Base-by-base conservation (phyloP, 2,797 vertebrate species). In the Lutjanus campechanus region DNA sequence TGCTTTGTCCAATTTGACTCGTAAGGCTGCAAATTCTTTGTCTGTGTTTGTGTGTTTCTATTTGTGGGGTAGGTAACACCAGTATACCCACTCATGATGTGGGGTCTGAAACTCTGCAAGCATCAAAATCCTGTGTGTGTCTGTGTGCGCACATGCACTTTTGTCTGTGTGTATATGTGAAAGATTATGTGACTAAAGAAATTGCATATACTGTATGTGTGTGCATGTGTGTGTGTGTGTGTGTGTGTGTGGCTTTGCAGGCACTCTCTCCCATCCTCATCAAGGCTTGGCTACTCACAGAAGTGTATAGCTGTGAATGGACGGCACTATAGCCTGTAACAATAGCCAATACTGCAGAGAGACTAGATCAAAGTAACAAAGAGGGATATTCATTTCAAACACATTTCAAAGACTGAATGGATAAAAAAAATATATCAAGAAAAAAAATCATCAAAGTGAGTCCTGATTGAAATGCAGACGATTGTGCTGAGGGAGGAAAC, bases 301-400 rank as follows among this genome's bases (percentile, higher is more conserved):
- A 43, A 47, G 63, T 62, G 51, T 64, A 41, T n/a, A 63, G 61
- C 58, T 84, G 71, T 64, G 77, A 86, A 81, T 61, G 44, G 47
- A 60, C 11, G 7, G 47, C 43, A 83, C 83, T 83, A 88, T 82
- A 79, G 72, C 74, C 56, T 55, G 44, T 43, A 76, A 91, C 76
- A 80, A 84, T 72, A 53, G 7, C 71, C 50, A 77, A 70, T 73
- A 74, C 76, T 83, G 69, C 50, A 66, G 63, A 82, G 76, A 54
- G 74, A 53, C 67, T 70, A 80, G 61, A 90, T 88, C 84, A 88
- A 83, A 85, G 86, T 74, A 62, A 72, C 55, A 79, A 60, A 76
- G 71, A 76, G 61, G 50, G 50, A 58, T 72, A 82, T 85, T 82
- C 22, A 82, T 85, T 88, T 84, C 71, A 83, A 88, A 84, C 79